A percentile compares a stretch with the other conserved stretches of the same genome.
phyloP scores from a whole-genome alignment of 2,888 invertebrate species.

The Brachyopa scutellaris region DNA sequence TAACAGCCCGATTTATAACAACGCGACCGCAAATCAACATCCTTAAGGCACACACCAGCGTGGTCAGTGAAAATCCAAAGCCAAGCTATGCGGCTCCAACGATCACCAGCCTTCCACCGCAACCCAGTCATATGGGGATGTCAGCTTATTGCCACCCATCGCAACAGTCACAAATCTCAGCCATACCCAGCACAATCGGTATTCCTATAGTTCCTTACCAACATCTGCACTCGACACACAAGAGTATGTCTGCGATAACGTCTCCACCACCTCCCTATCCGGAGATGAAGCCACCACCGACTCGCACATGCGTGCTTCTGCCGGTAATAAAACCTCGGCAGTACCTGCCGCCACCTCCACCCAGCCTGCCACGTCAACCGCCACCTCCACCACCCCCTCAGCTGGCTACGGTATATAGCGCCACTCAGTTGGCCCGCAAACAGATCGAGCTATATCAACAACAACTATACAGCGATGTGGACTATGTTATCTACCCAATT shows the following conservation, averaged over 20 bases:
- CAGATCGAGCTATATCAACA: constrained; percentile 94
- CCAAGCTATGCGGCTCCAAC: constrained; percentile 84
- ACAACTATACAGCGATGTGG: constrained; percentile 94
- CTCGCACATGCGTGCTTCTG: constrained; percentile 83
- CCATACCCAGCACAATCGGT: constrained; percentile 78
- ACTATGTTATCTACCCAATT: constrained; percentile 94
- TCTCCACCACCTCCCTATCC: constrained; percentile 81
- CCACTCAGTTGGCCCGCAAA: constrained; percentile 87
- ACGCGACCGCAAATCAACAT: constrained; percentile 90
- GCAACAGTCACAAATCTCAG: constrained; percentile 69
- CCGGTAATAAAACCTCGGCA: constrained; percentile 86
- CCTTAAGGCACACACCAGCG: constrained; percentile 89
- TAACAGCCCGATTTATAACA: constrained; percentile 89
- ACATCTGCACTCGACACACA: constrained; percentile 84
- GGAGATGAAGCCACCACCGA: constrained; percentile 82
- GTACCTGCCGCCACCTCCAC: constrained; percentile 86
- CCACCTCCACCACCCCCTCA: constrained; percentile 86
- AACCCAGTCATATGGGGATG: constrained; percentile 74
- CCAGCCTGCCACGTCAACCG: constrained; percentile 84
- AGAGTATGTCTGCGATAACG: constrained; percentile 83
- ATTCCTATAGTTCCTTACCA: constrained; percentile 82
- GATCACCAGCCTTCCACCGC: constrained; percentile 74
- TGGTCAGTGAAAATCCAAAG: constrained; percentile 85
- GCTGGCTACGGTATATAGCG: constrained; percentile 88
- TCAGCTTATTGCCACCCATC: constrained; percentile 78